A percentile compares a stretch with the other conserved stretches of the same genome.
These are phyloP conservation scores for Phrynosoma platyrhinos DNA, from an alignment of 2,113 vertebrate species.

Conservation along the genomic window DNA sequence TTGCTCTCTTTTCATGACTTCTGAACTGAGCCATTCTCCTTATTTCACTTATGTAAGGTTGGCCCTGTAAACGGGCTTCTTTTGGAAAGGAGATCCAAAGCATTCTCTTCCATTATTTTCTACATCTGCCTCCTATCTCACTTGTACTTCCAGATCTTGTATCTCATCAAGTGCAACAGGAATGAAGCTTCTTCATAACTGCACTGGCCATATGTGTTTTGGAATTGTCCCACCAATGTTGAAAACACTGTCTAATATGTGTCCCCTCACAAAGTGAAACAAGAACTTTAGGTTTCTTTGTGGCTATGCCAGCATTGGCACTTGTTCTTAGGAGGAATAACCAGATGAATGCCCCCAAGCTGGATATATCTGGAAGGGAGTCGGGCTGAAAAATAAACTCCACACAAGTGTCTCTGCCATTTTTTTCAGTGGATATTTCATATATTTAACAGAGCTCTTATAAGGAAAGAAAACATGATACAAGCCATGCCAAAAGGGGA, in stretches of 20 bases:
- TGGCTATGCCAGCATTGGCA: not conserved
- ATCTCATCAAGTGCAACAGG: not conserved
- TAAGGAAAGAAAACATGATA: not conserved
- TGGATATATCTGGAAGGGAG: not conserved
- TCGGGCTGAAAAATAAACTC: too few relatives aligned
- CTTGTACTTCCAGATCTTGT: not conserved
- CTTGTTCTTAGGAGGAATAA: not conserved
- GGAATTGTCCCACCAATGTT: not conserved
- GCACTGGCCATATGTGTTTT: not conserved
- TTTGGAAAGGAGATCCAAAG: not conserved
- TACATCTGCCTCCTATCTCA: not conserved
- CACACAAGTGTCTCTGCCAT: not conserved
- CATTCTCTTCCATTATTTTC: not conserved
- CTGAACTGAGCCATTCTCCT: not conserved
- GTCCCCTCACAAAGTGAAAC: not conserved
- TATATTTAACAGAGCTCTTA: not conserved
- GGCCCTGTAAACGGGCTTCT: not conserved
- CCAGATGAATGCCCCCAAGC: not conserved
- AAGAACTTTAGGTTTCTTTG: not conserved
- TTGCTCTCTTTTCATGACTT: too few relatives aligned
- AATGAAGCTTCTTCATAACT: not conserved
- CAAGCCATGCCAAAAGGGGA: not conserved
- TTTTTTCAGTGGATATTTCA: not conserved
- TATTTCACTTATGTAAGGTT: not conserved
- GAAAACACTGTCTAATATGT: too few relatives aligned